Conservation (phyloP, 1,140 invertebrate species). For the Battus philenor region DNA sequence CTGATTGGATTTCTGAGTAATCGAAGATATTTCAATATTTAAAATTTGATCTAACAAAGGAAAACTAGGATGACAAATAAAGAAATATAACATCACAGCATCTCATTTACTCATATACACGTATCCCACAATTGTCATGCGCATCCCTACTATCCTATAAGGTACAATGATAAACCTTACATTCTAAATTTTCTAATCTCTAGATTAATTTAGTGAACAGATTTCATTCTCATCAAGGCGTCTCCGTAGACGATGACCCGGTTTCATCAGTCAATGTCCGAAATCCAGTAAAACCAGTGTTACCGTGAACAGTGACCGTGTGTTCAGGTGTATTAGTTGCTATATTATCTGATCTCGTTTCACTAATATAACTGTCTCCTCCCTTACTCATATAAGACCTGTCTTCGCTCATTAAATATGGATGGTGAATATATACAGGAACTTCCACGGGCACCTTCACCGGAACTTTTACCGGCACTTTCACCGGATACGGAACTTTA, state of each 20-base stretch:
- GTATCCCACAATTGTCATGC: slow-evolving; percentile 22
- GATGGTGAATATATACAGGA: slow-evolving; percentile 49
- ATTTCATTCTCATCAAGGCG: slow-evolving; percentile 9
- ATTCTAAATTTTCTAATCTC: neutral
- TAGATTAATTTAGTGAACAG: slow-evolving; percentile 15
- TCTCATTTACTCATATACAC: slow-evolving; percentile 42
- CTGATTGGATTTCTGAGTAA: neutral
- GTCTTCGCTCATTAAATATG: slow-evolving; percentile 32
- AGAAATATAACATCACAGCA: slow-evolving; percentile 47
- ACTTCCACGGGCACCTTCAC: slow-evolving; percentile 64
- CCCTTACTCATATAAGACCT: slow-evolving; percentile 20
- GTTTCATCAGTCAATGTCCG: slow-evolving; percentile 40
- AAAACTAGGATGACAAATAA: neutral
- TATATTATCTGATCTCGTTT: slow-evolving; percentile 10
- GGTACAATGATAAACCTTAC: slow-evolving; percentile 11
- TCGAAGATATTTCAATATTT: neutral
- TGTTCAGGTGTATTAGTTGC: slow-evolving; percentile 31
- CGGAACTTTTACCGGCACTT: slow-evolving; percentile 73
- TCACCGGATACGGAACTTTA: slow-evolving; percentile 72
- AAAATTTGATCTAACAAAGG: neutral
- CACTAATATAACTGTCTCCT: slow-evolving; percentile 1
- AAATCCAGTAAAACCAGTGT: slow-evolving; percentile 42
- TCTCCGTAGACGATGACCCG: slow-evolving; percentile 31
- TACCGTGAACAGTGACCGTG: slow-evolving; percentile 48
- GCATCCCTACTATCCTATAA: slow-evolving; percentile 17